phyloP scores from a whole-genome alignment of 2,888 invertebrate genomes.

The Melipona bicolor region DNA sequence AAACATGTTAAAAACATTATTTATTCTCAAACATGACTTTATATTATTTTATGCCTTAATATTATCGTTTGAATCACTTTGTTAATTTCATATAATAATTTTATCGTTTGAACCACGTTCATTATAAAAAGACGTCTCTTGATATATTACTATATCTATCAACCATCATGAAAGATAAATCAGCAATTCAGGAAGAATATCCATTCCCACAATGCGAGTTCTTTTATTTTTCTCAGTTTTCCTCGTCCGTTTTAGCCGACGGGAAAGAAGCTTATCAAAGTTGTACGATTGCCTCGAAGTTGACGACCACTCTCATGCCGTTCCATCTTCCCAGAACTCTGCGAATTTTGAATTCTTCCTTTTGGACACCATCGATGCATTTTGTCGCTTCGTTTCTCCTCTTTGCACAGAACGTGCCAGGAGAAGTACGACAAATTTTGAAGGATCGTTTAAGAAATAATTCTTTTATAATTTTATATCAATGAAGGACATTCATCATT shows the following conservation, averaged over 20 bases:
- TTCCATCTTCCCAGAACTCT: slow-evolving; percentile 23
- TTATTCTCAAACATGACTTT: no score
- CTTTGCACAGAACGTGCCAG: not conserved
- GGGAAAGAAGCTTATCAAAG: slow-evolving; percentile 33
- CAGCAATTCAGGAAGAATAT: not conserved
- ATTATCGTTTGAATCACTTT: not conserved
- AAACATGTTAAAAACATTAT: no score
- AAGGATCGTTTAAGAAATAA: no score
- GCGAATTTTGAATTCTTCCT: slow-evolving; percentile 35
- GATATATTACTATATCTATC: not conserved
- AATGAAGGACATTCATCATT: no score
- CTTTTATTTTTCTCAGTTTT: not conserved
- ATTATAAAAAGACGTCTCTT: not conserved
- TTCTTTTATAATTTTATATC: no score
- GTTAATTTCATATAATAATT: not conserved
- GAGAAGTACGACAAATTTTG: no score
- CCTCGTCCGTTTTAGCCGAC: not conserved
- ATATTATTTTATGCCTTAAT: not conserved
- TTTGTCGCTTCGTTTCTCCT: not conserved
- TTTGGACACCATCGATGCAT: not conserved
- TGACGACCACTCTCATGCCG: not conserved
- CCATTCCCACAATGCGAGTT: not conserved
- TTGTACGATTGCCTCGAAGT: slow-evolving; percentile 29
- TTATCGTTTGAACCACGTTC: not conserved
- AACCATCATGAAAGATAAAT: not conserved